These are phyloP conservation scores for Polyodon spathula DNA, from an alignment of 2,113 vertebrate genomes.

Conservation along the genomic window DNA sequence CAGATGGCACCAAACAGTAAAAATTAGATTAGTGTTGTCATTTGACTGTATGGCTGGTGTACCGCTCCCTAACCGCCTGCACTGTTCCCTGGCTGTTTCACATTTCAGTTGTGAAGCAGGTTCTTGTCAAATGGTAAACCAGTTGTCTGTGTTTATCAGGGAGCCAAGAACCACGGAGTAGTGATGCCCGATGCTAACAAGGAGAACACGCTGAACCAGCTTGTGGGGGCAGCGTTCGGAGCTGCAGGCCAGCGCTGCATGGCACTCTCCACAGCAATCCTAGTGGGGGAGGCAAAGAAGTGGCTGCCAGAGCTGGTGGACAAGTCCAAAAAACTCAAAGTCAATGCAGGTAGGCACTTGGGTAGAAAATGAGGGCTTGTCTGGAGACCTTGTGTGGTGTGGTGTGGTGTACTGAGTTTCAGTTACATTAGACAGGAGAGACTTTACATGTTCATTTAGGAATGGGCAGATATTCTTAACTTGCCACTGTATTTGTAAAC, in stretches of 20 bases:
- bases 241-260: constrained; percentile 95
- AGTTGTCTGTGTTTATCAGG: constrained; percentile 53
- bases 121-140: constrained; percentile 4
- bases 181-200: constrained; percentile 97
- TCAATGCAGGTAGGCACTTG: constrained; percentile 74
- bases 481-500: no score
- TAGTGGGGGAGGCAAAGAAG: constrained; percentile 77
- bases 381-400: no score
- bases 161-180: constrained; percentile 95
- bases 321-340: constrained; percentile 73
- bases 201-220: constrained; percentile 91
- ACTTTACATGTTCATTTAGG: no score
- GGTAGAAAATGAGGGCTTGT: neutral
- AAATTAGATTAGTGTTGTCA: neutral
- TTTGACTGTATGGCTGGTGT: neutral
- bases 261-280: constrained; percentile 88
- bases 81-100: no score
- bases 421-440: no score
- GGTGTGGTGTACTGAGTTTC: no score
- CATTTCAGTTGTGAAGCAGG: no score
- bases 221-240: constrained; percentile 92
- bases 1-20: constrained; percentile 44
- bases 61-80: no score
- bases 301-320: constrained; percentile 92
- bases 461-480: no score